Conservation (phyloP, 2,113 vertebrate species). For the Cyprinodon tularosa region DNA sequence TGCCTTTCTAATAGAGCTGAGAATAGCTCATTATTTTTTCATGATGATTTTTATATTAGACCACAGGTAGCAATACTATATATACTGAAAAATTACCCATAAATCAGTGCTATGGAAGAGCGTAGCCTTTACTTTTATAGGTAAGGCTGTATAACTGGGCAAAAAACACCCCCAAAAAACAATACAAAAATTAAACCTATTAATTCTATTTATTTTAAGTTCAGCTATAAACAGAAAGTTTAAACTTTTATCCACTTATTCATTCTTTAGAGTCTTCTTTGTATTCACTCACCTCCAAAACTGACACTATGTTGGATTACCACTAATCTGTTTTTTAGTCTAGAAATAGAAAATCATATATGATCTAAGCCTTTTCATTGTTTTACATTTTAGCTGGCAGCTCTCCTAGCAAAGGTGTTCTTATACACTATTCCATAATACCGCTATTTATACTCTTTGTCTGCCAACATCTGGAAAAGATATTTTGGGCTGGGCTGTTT, state of each 20-base stretch:
- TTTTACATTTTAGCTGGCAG: no score
- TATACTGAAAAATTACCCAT: constrained; percentile 34
- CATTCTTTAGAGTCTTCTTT: not conserved
- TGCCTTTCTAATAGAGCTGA: constrained; percentile 61
- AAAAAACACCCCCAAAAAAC: not conserved
- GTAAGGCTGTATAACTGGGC: not conserved
- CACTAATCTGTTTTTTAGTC: no score
- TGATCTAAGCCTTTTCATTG: no score
- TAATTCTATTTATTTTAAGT: not conserved
- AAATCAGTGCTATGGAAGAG: constrained; percentile 17
- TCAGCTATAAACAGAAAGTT: not conserved
- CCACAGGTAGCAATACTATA: constrained; percentile 24
- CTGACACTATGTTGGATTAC: no score
- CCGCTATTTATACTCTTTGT: no score
- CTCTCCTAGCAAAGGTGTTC: no score
- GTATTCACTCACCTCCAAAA: no score
- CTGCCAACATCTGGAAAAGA: no score
- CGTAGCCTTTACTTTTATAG: not conserved
- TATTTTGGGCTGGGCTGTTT: no score
- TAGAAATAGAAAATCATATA: no score
- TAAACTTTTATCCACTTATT: not conserved
- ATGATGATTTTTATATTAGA: constrained; percentile 63
- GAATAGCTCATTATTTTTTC: constrained; percentile 59
- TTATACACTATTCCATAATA: no score
- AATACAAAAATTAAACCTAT: not conserved